Evolutionary conservation across 2,888 invertebrate species (phyloP).

Genomic region (Antheraea assamensis): DNA sequence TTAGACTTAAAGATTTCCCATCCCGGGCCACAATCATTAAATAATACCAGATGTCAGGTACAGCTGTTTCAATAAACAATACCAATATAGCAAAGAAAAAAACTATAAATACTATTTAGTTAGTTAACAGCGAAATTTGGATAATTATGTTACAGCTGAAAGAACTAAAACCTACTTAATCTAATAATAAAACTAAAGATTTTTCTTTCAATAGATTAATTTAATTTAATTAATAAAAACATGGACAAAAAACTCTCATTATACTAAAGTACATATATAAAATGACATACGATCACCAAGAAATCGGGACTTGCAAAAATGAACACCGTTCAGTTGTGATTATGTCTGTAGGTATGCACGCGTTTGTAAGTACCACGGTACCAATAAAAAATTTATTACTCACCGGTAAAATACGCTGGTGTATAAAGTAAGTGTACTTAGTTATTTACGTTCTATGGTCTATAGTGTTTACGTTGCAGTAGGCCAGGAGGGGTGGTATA

Average conservation of each 20-base stretch:
- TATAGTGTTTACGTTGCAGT: slow-evolving; percentile 24
- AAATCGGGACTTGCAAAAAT: background rate
- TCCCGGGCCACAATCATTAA: no score
- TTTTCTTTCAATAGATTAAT: background rate
- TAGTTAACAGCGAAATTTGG: background rate
- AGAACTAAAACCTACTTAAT: background rate
- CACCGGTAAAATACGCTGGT: slow-evolving; percentile 9
- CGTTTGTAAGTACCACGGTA: background rate
- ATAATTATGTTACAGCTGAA: background rate
- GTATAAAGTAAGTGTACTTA: background rate
- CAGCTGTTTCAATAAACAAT: background rate
- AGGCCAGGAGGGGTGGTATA: slow-evolving; percentile 26
- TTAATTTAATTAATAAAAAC: background rate
- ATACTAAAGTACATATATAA: background rate
- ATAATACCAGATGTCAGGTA: no score
- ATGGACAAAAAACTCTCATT: background rate
- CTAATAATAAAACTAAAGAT: background rate
- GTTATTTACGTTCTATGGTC: slow-evolving; percentile 24
- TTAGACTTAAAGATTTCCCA: background rate
- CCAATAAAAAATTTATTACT: slow-evolving; percentile 3
- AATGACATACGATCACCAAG: background rate
- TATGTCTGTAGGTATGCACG: background rate
- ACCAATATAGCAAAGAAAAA: background rate
- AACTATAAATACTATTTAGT: background rate
- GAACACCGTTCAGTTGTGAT: background rate